A percentile compares a stretch with the other conserved stretches of the same genome.
Conservation (phyloP, 2,113 vertebrate species). For the Corvus hawaiiensis region DNA sequence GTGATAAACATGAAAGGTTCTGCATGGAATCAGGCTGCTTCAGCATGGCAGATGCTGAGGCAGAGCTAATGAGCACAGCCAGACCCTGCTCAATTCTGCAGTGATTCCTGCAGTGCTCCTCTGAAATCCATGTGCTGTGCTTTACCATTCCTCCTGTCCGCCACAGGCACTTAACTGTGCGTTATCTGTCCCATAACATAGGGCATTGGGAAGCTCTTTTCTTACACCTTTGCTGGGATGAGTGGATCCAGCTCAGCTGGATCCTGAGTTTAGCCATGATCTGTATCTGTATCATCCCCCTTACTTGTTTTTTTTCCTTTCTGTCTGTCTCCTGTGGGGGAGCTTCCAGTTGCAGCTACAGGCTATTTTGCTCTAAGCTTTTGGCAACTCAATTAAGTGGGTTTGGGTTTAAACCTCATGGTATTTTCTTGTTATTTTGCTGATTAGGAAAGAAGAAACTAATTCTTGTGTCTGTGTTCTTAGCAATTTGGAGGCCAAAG, state of each 20-base stretch:
- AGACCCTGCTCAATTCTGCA: background rate
- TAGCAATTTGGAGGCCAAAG: background rate
- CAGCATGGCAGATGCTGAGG: background rate
- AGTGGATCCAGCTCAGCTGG: background rate
- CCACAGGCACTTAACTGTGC: background rate
- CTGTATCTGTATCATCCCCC: background rate
- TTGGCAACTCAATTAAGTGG: background rate
- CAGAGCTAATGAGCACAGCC: background rate
- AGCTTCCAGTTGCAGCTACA: background rate
- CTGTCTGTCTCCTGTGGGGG: background rate
- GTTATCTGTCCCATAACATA: rapidly evolving
- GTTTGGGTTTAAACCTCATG: background rate
- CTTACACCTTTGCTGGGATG: background rate
- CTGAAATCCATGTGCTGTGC: background rate
- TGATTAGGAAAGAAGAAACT: background rate
- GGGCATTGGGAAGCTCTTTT: background rate
- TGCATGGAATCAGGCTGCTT: background rate
- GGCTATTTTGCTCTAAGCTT: background rate
- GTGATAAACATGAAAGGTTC: background rate
- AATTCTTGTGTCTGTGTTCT: background rate
- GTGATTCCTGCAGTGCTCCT: background rate
- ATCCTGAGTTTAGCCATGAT: background rate
- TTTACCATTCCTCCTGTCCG: background rate
- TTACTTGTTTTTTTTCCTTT: background rate
- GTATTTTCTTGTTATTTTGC: background rate